Evolutionary conservation across 2,113 vertebrate genomes (phyloP).

Genomic region (Rattus norvegicus): GRCr8 NC_086023.1:51307501-51308000

Average conservation of each 20-base stretch:
- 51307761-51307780: neutral
- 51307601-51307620: neutral
- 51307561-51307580: neutral
- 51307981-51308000: too few relatives aligned
- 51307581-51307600: neutral
- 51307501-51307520: neutral
- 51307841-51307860: neutral
- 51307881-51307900: neutral
- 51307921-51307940: neutral
- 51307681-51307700: neutral
- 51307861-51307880: too few relatives aligned
- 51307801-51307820: neutral
- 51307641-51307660: neutral
- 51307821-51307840: neutral
- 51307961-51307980: neutral
- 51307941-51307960: neutral
- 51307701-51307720: neutral
- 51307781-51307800: neutral
- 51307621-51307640: neutral
- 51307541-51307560: neutral
- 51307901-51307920: too few relatives aligned
- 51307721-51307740: neutral
- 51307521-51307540: neutral
- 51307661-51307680: neutral
- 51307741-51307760: slow-evolving; percentile 14